Percentiles rank a stretch among this genome's conserved stretches.
phyloP scores from a whole-genome alignment of 2,113 vertebrate species.

The Archocentrus centrarchus region DNA sequence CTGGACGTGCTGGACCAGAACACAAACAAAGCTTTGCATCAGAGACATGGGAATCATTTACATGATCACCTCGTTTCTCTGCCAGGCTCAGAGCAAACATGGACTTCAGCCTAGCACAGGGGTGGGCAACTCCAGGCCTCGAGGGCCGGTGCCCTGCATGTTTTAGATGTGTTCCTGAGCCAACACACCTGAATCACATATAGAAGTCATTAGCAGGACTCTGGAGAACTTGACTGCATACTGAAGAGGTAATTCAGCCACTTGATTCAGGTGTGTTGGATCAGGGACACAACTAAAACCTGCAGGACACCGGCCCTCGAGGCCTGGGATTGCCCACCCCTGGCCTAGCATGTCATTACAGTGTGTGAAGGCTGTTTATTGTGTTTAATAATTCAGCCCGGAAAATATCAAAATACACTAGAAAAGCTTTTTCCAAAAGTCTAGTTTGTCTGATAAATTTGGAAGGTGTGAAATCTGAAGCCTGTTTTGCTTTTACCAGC shows the following conservation, averaged over 20 bases:
- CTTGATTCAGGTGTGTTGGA: no score
- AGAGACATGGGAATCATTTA: background rate
- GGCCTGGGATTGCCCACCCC: no score
- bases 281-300: no score
- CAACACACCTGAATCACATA: no score
- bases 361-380: background rate
- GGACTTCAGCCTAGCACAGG: background rate
- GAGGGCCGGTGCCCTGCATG: no score
- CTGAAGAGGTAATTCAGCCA: no score
- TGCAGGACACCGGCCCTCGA: no score
- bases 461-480: background rate
- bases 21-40: background rate
- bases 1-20: conserved; percentile 69
- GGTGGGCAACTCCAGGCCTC: no score
- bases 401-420: background rate
- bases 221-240: no score
- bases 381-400: background rate
- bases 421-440: background rate
- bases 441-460: background rate
- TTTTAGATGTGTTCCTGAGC: no score
- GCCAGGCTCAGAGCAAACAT: background rate
- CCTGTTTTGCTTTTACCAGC: background rate
- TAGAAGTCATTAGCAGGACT: no score
- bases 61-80: background rate
- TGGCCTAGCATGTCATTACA: background rate